Conservation (phyloP, 1,140 invertebrate genomes). For the Drosophila pseudoobscura region DNA sequence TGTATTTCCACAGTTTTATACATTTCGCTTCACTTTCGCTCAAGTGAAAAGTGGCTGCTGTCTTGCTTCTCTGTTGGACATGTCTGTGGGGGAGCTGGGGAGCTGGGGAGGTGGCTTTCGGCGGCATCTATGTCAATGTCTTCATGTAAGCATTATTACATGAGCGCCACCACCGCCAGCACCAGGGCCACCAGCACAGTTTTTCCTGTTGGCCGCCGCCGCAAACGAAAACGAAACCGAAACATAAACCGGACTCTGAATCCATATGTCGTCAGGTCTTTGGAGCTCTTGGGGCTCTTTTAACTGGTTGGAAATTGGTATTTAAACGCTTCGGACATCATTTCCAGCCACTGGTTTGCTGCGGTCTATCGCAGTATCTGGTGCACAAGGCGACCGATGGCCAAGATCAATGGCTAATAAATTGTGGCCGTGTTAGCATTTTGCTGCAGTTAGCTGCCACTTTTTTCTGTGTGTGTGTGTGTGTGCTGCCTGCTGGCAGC, state of each 20-base stretch:
- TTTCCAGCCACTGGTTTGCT: slow-evolving; percentile 28
- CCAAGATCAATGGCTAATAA: slow-evolving; percentile 75
- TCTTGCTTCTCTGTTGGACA: no score
- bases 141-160: slow-evolving; percentile 21
- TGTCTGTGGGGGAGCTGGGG: no score
- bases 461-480: neutral
- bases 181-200: slow-evolving; percentile 29
- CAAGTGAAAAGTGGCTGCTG: no score
- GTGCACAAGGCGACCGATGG: slow-evolving; percentile 34
- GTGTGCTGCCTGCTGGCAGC: slow-evolving; percentile 29
- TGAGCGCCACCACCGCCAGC: slow-evolving; percentile 32
- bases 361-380: slow-evolving; percentile 25
- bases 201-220: slow-evolving; percentile 33
- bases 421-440: slow-evolving; percentile 49
- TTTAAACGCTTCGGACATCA: slow-evolving; percentile 44
- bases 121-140: slow-evolving; percentile 43
- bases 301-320: slow-evolving; percentile 43
- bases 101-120: no score
- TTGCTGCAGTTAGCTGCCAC: neutral
- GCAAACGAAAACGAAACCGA: no score
- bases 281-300: slow-evolving; percentile 10
- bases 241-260: slow-evolving; percentile 40
- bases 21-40: no score
- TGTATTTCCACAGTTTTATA: no score
- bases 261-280: neutral